phyloP scores from a whole-genome alignment of 1,140 invertebrate species.

The Neelides sp. region DNA sequence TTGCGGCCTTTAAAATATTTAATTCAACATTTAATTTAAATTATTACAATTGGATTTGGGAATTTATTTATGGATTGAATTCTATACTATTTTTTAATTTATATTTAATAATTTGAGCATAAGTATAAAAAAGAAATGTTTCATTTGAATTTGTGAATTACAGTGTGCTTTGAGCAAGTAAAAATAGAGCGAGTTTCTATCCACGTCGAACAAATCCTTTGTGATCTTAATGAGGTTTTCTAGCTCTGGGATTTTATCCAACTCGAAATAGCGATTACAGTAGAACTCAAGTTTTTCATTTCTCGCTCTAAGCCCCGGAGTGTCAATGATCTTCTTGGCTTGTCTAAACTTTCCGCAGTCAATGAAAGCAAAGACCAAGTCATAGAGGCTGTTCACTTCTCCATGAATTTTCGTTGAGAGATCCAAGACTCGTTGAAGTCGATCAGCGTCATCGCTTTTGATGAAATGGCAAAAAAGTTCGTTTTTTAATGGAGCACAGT shows the following conservation, averaged over 20 bases:
- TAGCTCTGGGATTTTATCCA: slow-evolving; percentile 50
- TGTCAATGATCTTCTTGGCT: slow-evolving; percentile 62
- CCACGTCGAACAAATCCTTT: slow-evolving; percentile 56
- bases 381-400: slow-evolving; percentile 66
- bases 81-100: too few relatives aligned
- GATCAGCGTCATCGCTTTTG: slow-evolving; percentile 57
- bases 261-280: slow-evolving; percentile 46
- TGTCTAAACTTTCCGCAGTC: slow-evolving; percentile 60
- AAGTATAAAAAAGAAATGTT: background rate
- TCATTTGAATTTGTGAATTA: slow-evolving; percentile 34
- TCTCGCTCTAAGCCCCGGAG: slow-evolving; percentile 51
- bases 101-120: background rate
- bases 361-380: slow-evolving; percentile 64
- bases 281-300: slow-evolving; percentile 44
- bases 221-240: slow-evolving; percentile 61
- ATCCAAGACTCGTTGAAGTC: slow-evolving; percentile 63
- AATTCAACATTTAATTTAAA: background rate
- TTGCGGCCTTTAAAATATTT: slow-evolving; percentile 30
- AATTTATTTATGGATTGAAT: too few relatives aligned
- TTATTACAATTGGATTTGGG: background rate
- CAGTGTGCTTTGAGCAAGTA: slow-evolving; percentile 55
- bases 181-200: slow-evolving; percentile 58
- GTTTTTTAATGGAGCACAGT: slow-evolving; percentile 54
- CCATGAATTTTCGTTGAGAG: slow-evolving; percentile 60
- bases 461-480: slow-evolving; percentile 57